phyloP scores from a whole-genome alignment of 2,797 vertebrate species.

The Ctenochaetus hawaiiensis region DNA sequence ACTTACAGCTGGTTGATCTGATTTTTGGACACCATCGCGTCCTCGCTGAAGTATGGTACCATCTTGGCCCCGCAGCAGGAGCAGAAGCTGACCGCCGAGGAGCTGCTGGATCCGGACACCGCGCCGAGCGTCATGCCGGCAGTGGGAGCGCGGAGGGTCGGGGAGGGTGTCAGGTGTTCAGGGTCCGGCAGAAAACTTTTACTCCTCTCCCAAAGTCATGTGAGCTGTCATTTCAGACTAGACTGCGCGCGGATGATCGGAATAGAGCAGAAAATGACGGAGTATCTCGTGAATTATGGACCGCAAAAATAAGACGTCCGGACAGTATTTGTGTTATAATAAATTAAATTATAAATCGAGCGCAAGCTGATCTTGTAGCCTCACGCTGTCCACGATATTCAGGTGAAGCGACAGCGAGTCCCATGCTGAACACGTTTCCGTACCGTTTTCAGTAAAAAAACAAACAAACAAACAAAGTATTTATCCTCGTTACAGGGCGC shows the following conservation, averaged over 20 bases:
- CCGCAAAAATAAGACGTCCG: conserved; percentile 3
- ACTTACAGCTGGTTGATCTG: conserved; percentile 96
- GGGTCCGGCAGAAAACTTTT: conserved; percentile 29
- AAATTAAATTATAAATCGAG: background rate
- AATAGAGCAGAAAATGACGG: background rate
- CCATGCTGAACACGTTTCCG: background rate
- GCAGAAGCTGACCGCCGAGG: conserved; percentile 82
- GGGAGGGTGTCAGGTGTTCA: conserved; percentile 39
- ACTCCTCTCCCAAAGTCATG: conserved; percentile 52
- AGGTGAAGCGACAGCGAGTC: background rate
- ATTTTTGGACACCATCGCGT: conserved; percentile 92
- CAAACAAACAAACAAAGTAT: background rate
- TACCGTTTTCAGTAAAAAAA: no score
- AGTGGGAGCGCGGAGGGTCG: background rate
- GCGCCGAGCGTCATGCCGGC: conserved; percentile 87
- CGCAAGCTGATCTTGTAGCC: background rate
- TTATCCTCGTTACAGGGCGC: no score
- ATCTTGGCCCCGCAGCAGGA: conserved; percentile 90
- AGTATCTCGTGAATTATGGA: no score
- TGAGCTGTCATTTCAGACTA: conserved; percentile 35
- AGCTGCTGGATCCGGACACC: conserved; percentile 78
- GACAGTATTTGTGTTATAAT: background rate
- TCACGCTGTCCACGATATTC: background rate
- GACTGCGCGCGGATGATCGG: background rate
- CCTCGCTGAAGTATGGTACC: conserved; percentile 92